Conservation (phyloP, 2,888 invertebrate species). For the Parochlus steinenii region DNA sequence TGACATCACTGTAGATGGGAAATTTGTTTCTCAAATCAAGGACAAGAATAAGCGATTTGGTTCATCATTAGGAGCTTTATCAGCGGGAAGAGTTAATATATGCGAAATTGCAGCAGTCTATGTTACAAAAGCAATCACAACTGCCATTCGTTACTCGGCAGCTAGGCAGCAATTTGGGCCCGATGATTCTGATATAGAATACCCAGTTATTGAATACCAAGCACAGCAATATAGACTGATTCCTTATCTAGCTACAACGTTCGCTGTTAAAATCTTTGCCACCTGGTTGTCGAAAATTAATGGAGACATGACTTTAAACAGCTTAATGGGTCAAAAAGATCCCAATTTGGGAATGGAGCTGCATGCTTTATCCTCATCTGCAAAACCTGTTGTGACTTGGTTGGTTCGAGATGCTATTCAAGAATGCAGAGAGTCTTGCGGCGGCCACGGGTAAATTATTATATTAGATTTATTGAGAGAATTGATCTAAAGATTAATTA, state of each 20-base stretch:
- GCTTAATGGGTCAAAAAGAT: constrained; percentile 28
- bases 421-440: constrained; percentile 72
- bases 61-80: constrained; percentile 65
- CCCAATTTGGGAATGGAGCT: too few species aligned
- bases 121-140: constrained; percentile 56
- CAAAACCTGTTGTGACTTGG: constrained; percentile 58
- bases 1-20: constrained; percentile 70
- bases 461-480: constrained; percentile 14
- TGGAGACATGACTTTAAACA: constrained; percentile 32
- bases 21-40: constrained; percentile 61
- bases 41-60: constrained; percentile 75
- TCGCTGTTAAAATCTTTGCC: constrained; percentile 43
- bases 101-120: constrained; percentile 40
- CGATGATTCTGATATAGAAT: constrained; percentile 45
- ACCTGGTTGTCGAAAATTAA: constrained; percentile 35
- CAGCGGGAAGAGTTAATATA: constrained; percentile 68
- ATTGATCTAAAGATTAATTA: background rate
- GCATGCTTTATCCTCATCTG: constrained; percentile 45
- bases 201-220: constrained; percentile 82
- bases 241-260: constrained; percentile 54
- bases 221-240: constrained; percentile 70
- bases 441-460: constrained; percentile 72
- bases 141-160: constrained; percentile 75
- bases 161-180: constrained; percentile 80
- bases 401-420: constrained; percentile 58